These are phyloP conservation scores for Eclectus roratus DNA, from an alignment of 2,113 vertebrate genomes.

Conservation along the genomic window DNA sequence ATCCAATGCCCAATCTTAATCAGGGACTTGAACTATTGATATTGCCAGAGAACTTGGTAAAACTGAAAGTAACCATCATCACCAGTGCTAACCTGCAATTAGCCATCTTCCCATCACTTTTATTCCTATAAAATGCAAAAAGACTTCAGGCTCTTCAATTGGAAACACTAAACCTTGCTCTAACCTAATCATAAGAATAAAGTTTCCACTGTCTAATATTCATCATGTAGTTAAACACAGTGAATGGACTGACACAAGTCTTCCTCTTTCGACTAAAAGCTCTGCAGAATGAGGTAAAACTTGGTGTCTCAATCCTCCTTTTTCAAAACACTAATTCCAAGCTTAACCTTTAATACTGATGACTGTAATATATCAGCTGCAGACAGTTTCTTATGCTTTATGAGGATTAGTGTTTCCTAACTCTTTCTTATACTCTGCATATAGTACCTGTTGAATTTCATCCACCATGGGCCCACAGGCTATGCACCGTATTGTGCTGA, in stretches of 20 bases:
- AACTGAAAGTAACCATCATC: not conserved
- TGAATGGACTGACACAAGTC: not conserved
- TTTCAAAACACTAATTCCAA: not conserved
- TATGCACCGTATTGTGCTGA: conserved; percentile 86
- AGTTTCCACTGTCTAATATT: not conserved
- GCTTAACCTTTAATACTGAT: not conserved
- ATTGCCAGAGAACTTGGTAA: not conserved
- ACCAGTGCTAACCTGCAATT: not conserved
- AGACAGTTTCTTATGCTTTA: not conserved
- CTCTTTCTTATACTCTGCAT: not conserved
- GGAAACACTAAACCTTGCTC: not conserved
- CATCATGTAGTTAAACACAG: not conserved
- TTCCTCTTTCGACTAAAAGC: not conserved
- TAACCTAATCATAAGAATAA: not conserved
- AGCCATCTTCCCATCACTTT: not conserved
- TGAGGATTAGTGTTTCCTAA: not conserved
- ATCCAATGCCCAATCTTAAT: not conserved
- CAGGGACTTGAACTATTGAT: not conserved
- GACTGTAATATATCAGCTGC: not conserved
- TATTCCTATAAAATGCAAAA: not conserved
- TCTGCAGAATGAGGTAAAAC: not conserved
- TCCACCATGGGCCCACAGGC: conserved; percentile 78
- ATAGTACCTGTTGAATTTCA: conserved; percentile 93
- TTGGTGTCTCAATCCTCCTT: not conserved
- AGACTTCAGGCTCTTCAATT: not conserved